Evolutionary conservation across 2,888 invertebrate species (phyloP), one percentile per base, ranked within the genome.

Genomic region (Antheraea yamamai): DNA sequence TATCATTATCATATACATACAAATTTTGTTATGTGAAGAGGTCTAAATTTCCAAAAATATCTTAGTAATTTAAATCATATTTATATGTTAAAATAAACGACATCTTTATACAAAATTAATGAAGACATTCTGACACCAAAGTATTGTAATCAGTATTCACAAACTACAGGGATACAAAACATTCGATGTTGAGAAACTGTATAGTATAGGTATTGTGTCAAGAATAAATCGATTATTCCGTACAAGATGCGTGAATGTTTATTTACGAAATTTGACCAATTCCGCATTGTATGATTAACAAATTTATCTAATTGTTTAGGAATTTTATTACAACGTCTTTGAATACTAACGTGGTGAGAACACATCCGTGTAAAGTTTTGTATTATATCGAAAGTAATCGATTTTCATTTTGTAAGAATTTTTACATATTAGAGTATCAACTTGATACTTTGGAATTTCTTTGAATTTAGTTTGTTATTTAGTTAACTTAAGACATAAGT

Each of bases 151-250:
- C 10, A 7, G 10, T 61, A n/a, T 61, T 61, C n/a, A 61, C 23
- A 61, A 61, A n/a, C 61, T 61, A 61, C 1, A 61, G 61, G 61
- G 61, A 61, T n/a, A 16, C 3, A 26, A 66, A 66, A 14, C 30
- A 14, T 16, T 30, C 26, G 4, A 4, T 26, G 16, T 66, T 66
- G 30, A 30, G 64, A 66, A 66, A 66, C 64, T 30, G 26, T 66
- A 12, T 47, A 47, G 47, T 47, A 47, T 47, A 47, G 47, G 64
- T 66, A 16, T 66, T 66, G 64, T 66, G 64, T 66, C 26, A 66
- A 66, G 64, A 66, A 66, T 66, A 66, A 66, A 66, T 66, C 26
- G 64, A 66, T 66, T 66, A 66, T 66, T 30, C 64, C 26, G 30
- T 66, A 30, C 26, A 16, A 66, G 64, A 66, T 30, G 64, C 30